Evolutionary conservation across 2,797 vertebrate genomes (phyloP).

Genomic region (Sebastes trivittatus): DNA sequence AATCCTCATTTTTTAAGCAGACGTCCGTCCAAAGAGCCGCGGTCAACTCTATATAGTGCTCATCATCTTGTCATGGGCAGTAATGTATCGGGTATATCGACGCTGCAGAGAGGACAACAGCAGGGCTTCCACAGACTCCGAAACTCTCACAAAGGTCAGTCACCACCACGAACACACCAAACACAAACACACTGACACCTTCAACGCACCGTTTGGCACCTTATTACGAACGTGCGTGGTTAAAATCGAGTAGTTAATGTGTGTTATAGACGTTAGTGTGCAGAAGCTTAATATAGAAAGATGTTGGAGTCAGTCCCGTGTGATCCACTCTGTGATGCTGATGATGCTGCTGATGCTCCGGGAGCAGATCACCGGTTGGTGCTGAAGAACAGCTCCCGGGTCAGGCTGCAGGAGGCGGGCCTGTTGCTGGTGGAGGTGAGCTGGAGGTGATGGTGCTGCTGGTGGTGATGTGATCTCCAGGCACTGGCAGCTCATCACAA

Average conservation of each 20-base stretch:
- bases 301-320: background rate
- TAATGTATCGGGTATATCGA: conserved; percentile 62
- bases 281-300: background rate
- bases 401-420: background rate
- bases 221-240: background rate
- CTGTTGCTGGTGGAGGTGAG: background rate
- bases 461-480: no score
- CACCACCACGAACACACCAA: background rate
- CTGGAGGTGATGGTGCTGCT: no score
- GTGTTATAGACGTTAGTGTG: background rate
- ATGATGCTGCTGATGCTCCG: background rate
- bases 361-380: conserved; percentile 40
- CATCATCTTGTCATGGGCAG: conserved; percentile 62
- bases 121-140: conserved; percentile 72
- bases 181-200: background rate
- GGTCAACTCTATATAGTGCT: background rate
- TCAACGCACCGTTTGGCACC: background rate
- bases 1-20: background rate
- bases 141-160: conserved; percentile 76
- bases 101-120: conserved; percentile 72
- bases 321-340: background rate
- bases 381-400: conserved; percentile 81
- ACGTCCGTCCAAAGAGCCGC: background rate
- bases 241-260: background rate
- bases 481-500: no score